Base-by-base conservation (phyloP, 2,888 invertebrate genomes). In the Formica aserva region DNA sequence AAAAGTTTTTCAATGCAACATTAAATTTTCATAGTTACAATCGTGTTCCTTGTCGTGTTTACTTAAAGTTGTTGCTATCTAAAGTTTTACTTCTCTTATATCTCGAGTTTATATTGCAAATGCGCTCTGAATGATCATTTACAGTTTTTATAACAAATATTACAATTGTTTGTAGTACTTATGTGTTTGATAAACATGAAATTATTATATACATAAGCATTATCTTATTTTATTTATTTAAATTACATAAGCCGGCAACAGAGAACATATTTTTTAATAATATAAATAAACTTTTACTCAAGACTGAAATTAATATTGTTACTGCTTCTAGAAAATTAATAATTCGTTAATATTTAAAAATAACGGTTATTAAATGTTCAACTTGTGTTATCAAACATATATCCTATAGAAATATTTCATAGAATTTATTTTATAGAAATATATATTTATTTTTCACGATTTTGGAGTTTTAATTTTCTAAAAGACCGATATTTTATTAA, bases 21-120 rank as follows among this genome's bases (percentile, higher is more conserved):
- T 69, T 41, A 22, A 69, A 69, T 78, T 71, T 57, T 45, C 45
- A 57, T 38, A n/a, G 18, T 65, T 48, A 66, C 22, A 22, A 22
- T 48, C 1, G 8, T 52, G 48, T 38, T 77, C 38, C 38, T 22
- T 8, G 5, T n/a, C 0, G 15, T 55, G 52, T 66, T 76, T 66
- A 18, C 11, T 52, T n/a, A 52, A 55, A 55, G 55, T 48, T 52
- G 13, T 55, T 76, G 26, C 52, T 66, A 5, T 55, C 29, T 18
- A 4, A 52, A 55, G 8, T 38, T 77, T 38, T 55, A 66, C 29
- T 26, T 41, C 38, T 60, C 13, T 35, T 32, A 3, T 5, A 32
- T 38, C 26, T 6, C 8, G 6, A 15, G 29, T 52, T 41, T 67
- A n/a, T 18, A 55, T 52, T 26, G 9, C 13, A 15, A 35, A 41